Evolutionary conservation across 2,797 vertebrate genomes (phyloP).

Genomic region (Epinephelus malabaricus): DNA sequence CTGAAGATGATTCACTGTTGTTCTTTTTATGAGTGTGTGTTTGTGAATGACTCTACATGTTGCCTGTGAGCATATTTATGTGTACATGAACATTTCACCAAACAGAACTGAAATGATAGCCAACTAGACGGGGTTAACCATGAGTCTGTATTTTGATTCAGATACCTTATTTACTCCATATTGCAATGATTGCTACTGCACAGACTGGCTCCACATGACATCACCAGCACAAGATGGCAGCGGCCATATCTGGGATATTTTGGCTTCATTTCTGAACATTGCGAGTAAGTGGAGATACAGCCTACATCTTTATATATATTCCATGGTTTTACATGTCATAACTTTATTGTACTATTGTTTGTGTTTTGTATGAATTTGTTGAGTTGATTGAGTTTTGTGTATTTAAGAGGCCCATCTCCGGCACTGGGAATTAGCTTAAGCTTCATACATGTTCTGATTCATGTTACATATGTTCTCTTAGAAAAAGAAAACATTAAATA

Average conservation of each 20-base stretch:
- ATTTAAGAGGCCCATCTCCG: not conserved
- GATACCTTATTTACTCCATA: not conserved
- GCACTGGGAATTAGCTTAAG: not conserved
- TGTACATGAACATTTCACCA: slow-evolving; percentile 44
- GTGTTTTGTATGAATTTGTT: not conserved
- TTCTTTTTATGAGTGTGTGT: slow-evolving; percentile 56
- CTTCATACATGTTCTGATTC: not conserved
- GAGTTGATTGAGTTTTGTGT: not conserved
- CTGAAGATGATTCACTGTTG: slow-evolving; percentile 42
- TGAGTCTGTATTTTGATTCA: slow-evolving; percentile 65
- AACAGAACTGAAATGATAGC: slow-evolving; percentile 28
- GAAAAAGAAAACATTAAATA: too few relatives aligned
- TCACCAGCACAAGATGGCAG: too few relatives aligned
- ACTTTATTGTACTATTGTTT: not conserved
- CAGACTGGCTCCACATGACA: too few relatives aligned
- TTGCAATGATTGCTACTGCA: too few relatives aligned
- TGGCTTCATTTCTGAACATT: too few relatives aligned
- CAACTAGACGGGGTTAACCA: slow-evolving; percentile 75
- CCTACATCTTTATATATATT: too few relatives aligned
- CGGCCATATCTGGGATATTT: too few relatives aligned
- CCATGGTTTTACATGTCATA: not conserved
- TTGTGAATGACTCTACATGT: slow-evolving; percentile 48
- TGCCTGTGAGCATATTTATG: slow-evolving; percentile 47
- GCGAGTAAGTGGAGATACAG: too few relatives aligned
- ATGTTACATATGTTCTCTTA: not conserved